Evolutionary conservation across 2,797 vertebrate species (phyloP), one percentile per base, ranked within the genome.

Genomic region (Sebastolobus altivelis): DNA sequence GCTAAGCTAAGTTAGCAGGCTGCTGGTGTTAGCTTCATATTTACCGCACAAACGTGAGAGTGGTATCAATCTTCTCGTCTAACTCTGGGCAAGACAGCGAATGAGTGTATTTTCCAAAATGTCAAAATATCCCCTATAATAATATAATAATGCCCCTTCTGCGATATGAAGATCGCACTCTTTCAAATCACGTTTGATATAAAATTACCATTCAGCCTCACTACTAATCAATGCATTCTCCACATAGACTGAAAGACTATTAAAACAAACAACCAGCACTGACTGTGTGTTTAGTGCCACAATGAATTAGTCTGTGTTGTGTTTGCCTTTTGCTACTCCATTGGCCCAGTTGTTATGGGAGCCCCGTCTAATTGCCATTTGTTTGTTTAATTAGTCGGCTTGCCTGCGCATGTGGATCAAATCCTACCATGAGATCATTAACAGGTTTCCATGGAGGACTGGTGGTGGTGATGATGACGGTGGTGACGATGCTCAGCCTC

Each of bases 361-460:
- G 82, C 77, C 29, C 72, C 29, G 4, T 83, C 79, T 92, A 93
- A 93, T 83, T 92, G 87, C 83, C 70, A 62, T 87, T 88, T 86
- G 87, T 85, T 90, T 84, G 89, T 86, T 90, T 93, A 93, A 94
- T 93, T 90, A 92, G 84, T 85, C 65, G 27, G 59, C 86, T 73
- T 65, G 91, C 88, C 87, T 70, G 81, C 67, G 66, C 89, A 72
- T 75, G 91, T 78, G 81, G 80, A 88, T 81, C 78, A 71, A 71
- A 83, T 80, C 80, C 85, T 77, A 71, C 78, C 80, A 49, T 76
- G 72, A 87, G 88, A 88, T 92, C 87, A 93, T 93, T 88, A 94
- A 73, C 90, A 77, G 84, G 87, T 93, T 90, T 88, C 91, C 91
- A 90, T 84, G 89, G 87, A 91, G 70, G 77, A 49, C n/a, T 22